Evolutionary conservation across 1,140 invertebrate genomes (phyloP).

Genomic region (Solenopsis fugax): DNA sequence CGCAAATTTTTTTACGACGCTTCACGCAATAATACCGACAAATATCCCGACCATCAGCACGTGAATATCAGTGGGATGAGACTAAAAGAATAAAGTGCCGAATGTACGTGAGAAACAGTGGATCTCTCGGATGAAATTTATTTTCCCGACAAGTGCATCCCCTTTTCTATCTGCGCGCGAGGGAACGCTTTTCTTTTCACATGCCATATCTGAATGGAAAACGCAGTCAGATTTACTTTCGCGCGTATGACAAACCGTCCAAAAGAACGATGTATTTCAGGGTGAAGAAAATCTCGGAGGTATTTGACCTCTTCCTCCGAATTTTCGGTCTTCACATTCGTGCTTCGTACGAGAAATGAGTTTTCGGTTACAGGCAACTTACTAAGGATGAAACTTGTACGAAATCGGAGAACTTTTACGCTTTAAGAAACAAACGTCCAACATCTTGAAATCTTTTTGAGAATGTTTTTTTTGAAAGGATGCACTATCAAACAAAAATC

Average conservation of each 20-base stretch:
- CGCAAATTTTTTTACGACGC: not conserved
- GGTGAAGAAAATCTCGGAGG: constrained; percentile 15
- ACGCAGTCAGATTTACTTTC: constrained; percentile 50
- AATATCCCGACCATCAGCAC: not conserved
- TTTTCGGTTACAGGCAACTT: not conserved
- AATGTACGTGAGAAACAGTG: constrained; percentile 48
- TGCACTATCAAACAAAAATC: not conserved
- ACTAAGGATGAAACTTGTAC: not conserved
- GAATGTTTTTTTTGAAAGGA: not conserved
- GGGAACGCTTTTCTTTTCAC: constrained; percentile 39
- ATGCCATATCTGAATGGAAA: constrained; percentile 32
- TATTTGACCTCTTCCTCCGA: not conserved
- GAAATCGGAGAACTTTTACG: not conserved
- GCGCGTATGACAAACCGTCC: constrained; percentile 28
- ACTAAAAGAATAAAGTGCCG: constrained; percentile 22
- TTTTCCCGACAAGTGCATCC: constrained; percentile 39
- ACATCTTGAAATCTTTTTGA: constrained; percentile 2
- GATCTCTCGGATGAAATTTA: constrained; percentile 45
- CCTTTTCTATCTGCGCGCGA: constrained; percentile 6
- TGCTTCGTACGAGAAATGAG: not conserved
- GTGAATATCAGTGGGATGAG: not conserved
- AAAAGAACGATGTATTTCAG: constrained; percentile 34
- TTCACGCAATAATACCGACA: not conserved
- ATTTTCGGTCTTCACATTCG: not conserved
- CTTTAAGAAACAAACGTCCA: not conserved